Base-by-base conservation (phyloP, 2,113 vertebrate genomes). In the Nerophis lumbriciformis region DNA sequence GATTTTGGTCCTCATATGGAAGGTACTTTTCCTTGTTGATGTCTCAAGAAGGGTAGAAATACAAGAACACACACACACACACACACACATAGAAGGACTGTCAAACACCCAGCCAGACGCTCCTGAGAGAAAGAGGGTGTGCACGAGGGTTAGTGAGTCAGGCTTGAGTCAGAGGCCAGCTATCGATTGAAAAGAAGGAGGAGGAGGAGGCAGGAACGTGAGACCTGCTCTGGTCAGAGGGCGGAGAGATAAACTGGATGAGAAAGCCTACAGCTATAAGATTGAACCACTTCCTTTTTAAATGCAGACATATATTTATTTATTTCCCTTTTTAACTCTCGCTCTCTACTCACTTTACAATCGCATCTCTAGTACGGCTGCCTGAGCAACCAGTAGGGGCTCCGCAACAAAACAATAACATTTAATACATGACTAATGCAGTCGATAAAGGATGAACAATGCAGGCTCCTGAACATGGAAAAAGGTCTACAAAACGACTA, bases 101-200 rank as follows among this genome's bases (percentile, higher is more conserved):
- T 45, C 50, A 38, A 49, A 50, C 58, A 14, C 52, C 58, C 15
- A 48, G 48, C 56, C 68, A 59, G 62, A 35, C 59, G 48, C 63
- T 62, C 73, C 76, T 78, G 59, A 57, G 73, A 78, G 78, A 68
- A 80, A 72, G 72, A 81, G 71, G 71, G 76, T 75, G 80, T 77
- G 79, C 78, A 80, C 52, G 70, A 78, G 78, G 83, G 83, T 84
- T 85, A 86, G 76, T 65, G 82, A 88, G 85, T 80, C 83, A 76
- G 80, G 77, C 83, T 81, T 69, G 85, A 88, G 85, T 79, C 83
- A 79, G 83, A 87, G 83, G 53, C 79, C 78, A 84, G 88, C 73
- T 73, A 90, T 90, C 75, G 84, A 84, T 87, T 55, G 75, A 42
- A 72, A 81, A 83, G 42, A 81, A 83, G 42, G 42, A 45, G 42